Base-by-base conservation (phyloP, 2,888 invertebrate species). In the Amiota mariae region DNA sequence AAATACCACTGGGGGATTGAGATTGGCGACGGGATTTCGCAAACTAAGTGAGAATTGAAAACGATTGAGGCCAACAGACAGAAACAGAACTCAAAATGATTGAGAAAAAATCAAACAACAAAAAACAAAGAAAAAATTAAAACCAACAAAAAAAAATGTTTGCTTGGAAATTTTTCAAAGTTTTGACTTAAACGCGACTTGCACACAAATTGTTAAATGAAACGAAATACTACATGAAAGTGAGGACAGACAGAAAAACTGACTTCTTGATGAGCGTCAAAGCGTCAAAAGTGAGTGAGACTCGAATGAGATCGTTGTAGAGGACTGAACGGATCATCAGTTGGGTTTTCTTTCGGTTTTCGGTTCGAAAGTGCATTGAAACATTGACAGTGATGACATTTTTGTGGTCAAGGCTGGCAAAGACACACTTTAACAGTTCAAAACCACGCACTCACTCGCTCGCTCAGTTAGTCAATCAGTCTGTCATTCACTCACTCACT, bases 371-470 rank as follows among this genome's bases (percentile, higher is more conserved):
- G 79, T 85, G 82, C 87, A 86, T 86, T 87, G 87, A 87, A 87
- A 85, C 85, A 84, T 84, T 85, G 87, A 86, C 87, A 86, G 85
- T 87, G 87, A 88, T 87, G 87, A 88, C 87, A 87, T 87, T 87
- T 87, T 83, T 87, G 87, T 83, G 88, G 87, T 87, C 79, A 79
- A 75, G 13, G 51, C 67, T 51, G 75, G 54, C 70, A 57, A 24
- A 70, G 46, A 15, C 61, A 13, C 51, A 36, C 48, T 48, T 13
- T 12, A 48, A 63, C 46, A 70, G 36, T 20, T 12, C 36, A 13
- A 8, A 20, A 51, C 49, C 49, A 15, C 59, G 12, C 13, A 18
- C 51, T 54, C 54, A 10, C 10, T 18, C 49, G 49, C 73, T 49
- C 13, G 15, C 36, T 24, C 47, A 20, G 61, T 12, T 46, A 3